Evolutionary conservation across 2,888 invertebrate genomes (phyloP), one percentile per base, ranked within the genome.

Genomic region (Tryphoninae sp.): DNA sequence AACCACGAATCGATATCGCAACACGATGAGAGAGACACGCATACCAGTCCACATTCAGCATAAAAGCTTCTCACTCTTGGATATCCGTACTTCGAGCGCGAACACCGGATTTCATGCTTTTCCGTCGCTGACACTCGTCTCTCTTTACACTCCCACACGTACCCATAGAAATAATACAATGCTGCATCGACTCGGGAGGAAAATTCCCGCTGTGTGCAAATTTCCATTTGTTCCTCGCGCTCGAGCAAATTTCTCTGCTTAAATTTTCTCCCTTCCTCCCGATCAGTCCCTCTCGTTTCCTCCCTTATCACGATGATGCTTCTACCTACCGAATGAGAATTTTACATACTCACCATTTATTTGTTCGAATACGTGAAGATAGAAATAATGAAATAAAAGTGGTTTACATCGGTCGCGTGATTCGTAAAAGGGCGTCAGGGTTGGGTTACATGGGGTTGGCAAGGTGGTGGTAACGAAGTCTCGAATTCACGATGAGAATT

Each of bases 81-180:
- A 78, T 78, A 74, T 81, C 49, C 78, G 77, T 78, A 53, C 64
- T 68, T 64, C 74, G 73, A 64, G 64, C 62, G 16, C 45, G 61
- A 73, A 77, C 49, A 22, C 55, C 53, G 62, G 55, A 81, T 77
- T 81, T 77, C 23, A 49, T 61, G 51, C 59, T 67, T 33, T 4
- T 33, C 33, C 33, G 33, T 33, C 33, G 33, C 33, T 33, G 33
- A 33, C 80, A 40, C 59, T 9, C 40, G 42, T 23, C 59, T 13
- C 13, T 45, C 11, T 45, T 3, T 13, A 13, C 11, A 2, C 13
- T 0, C 22, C 2, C 16, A 13, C 61, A 8, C 16, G 3, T 26
- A 19, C 16, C 23, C 16, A 33, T 53, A 4, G 55, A 26, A 55
- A 26, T 62, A 64, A 45, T 65, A 64, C 69, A 51, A 22, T 40